Evolutionary conservation across 2,888 invertebrate species (phyloP).

Genomic region (Lochmaea capreae): DNA sequence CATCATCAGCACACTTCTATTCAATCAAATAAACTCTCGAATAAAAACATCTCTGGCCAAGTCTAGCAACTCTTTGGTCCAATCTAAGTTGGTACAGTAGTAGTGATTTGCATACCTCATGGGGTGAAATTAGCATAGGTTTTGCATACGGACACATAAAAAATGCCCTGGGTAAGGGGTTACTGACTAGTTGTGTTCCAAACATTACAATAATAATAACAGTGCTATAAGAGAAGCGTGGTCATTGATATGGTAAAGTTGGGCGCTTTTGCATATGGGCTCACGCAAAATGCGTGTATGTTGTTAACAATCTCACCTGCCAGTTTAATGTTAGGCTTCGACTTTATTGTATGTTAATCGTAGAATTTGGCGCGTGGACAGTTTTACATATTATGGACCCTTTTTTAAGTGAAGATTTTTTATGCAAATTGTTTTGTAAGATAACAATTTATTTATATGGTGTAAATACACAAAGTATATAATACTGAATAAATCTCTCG

Average conservation of each 20-base stretch:
- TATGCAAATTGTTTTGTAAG: background rate
- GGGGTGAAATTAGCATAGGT: conserved; percentile 50
- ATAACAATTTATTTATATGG: background rate
- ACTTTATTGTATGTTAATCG: conserved; percentile 21
- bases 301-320: conserved; percentile 36
- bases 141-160: conserved; percentile 48
- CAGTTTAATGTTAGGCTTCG: conserved; percentile 28
- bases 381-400: conserved; percentile 22
- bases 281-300: conserved; percentile 5
- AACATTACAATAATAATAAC: conserved; percentile 45
- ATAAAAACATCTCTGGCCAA: background rate
- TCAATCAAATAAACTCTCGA: conserved; percentile 18
- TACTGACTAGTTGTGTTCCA: conserved; percentile 39
- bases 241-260: conserved; percentile 48
- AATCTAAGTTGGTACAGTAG: conserved; percentile 24
- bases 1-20: conserved; percentile 36
- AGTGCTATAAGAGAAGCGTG: conserved; percentile 40
- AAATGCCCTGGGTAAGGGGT: conserved; percentile 46
- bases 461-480: background rate
- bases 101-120: conserved; percentile 44
- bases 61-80: conserved; percentile 28
- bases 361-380: conserved; percentile 26
- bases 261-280: conserved; percentile 39
- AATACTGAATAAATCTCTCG: background rate
- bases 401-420: background rate